phyloP scores from a whole-genome alignment of 2,888 invertebrate species.

The Osmoderma eremita region DNA sequence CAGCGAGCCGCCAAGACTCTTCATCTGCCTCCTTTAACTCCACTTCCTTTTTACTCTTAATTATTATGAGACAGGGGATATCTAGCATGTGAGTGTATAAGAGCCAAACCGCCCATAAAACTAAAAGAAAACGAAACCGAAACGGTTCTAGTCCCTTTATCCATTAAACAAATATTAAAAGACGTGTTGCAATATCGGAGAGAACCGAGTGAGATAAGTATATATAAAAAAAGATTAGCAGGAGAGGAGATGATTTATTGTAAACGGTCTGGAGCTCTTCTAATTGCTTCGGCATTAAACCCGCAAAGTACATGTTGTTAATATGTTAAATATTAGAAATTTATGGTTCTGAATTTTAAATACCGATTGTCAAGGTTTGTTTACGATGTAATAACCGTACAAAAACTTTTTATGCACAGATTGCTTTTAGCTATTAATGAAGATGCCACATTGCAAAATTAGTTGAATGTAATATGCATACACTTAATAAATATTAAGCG shows the following conservation, averaged over 20 bases:
- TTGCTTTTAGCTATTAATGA: too few relatives aligned
- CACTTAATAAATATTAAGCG: too few relatives aligned
- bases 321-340: conserved; percentile 29
- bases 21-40: neutral
- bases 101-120: conserved; percentile 20
- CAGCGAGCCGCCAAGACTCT: conserved; percentile 27
- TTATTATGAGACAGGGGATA: conserved; percentile 18
- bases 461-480: too few relatives aligned
- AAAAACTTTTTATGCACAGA: neutral
- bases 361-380: conserved; percentile 4
- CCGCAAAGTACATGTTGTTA: conserved; percentile 35
- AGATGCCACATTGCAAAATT: too few relatives aligned
- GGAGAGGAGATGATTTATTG: conserved; percentile 28
- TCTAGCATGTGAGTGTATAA: conserved; percentile 3
- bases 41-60: conserved; percentile 6
- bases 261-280: conserved; percentile 20
- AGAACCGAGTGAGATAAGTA: neutral
- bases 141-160: conserved; percentile 3
- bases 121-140: neutral
- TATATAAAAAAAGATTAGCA: conserved; percentile 9
- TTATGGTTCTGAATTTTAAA: conserved; percentile 13
- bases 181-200: too few relatives aligned
- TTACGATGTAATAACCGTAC: neutral
- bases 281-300: conserved; percentile 35
- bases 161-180: conserved; percentile 20